Percentiles rank a stretch among this genome's conserved stretches.
Evolutionary conservation across 2,797 vertebrate genomes (phyloP).

Genomic region (Emydoidea blandingii): DNA sequence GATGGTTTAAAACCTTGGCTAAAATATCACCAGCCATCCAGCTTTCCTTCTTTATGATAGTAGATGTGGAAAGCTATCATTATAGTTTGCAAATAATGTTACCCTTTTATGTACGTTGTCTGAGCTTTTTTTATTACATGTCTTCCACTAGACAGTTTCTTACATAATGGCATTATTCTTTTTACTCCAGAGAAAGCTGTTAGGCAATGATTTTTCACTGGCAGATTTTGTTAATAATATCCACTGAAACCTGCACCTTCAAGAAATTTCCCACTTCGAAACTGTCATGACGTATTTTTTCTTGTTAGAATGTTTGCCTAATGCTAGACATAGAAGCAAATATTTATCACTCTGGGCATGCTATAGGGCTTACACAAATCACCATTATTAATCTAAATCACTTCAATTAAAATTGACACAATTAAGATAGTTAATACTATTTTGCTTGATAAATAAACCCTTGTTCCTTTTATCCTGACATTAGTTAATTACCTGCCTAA

Average conservation of each 20-base stretch:
- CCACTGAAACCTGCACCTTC: background rate
- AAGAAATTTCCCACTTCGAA: slow-evolving; percentile 7
- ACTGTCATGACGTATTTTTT: background rate
- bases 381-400: slow-evolving; percentile 61
- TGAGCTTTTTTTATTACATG: slow-evolving; percentile 44
- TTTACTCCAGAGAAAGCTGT: background rate
- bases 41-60: slow-evolving; percentile 54
- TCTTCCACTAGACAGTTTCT: slow-evolving; percentile 36
- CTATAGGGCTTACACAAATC: background rate
- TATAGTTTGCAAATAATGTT: slow-evolving; percentile 71
- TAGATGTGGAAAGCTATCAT: slow-evolving; percentile 69
- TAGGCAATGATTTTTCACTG: background rate
- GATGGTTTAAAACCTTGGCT: slow-evolving; percentile 42
- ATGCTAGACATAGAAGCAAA: slow-evolving; percentile 29
- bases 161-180: slow-evolving; percentile 18
- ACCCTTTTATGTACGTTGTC: slow-evolving; percentile 42
- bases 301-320: background rate
- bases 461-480: background rate
- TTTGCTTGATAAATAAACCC: slow-evolving; percentile 67
- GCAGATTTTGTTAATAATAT: slow-evolving; percentile 27
- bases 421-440: slow-evolving; percentile 54
- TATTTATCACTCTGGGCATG: background rate
- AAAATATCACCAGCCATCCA: slow-evolving; percentile 45
- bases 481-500: slow-evolving; percentile 47
- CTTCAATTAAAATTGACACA: slow-evolving; percentile 51